phyloP scores from a whole-genome alignment of 2,113 vertebrate genomes.

The Raja brachyura region DNA sequence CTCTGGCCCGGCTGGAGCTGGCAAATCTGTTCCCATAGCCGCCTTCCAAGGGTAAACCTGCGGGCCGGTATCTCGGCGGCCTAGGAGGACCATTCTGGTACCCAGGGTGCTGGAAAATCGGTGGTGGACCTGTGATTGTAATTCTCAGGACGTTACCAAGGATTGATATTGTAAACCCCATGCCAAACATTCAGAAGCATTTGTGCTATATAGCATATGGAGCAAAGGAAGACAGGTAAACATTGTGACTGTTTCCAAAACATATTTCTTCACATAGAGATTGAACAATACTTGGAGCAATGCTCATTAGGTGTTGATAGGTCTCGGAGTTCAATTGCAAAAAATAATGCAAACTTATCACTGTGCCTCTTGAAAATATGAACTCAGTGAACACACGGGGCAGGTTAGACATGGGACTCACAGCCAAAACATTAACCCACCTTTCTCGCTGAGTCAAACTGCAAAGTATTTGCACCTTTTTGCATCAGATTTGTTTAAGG shows the following conservation, averaged over 20 bases:
- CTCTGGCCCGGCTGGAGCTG: too few relatives aligned
- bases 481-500: background rate
- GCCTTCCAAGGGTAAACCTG: too few relatives aligned
- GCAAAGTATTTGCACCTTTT: background rate
- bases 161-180: background rate
- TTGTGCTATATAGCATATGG: background rate
- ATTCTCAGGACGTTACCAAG: too few relatives aligned
- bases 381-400: background rate
- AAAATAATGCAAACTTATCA: background rate
- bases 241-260: background rate
- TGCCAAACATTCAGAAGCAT: background rate
- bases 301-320: background rate
- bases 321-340: background rate
- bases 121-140: too few relatives aligned
- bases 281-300: background rate
- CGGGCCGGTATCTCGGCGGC: too few relatives aligned
- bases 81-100: too few relatives aligned
- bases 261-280: background rate
- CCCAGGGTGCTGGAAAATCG: too few relatives aligned
- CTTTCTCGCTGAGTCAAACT: background rate
- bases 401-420: background rate
- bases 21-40: too few relatives aligned
- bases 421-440: background rate
- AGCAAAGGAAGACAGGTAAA: background rate
- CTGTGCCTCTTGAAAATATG: background rate